These are phyloP conservation scores for Abscondita cerata DNA, from an alignment of 2,888 invertebrate species.

Conservation along the genomic window DNA sequence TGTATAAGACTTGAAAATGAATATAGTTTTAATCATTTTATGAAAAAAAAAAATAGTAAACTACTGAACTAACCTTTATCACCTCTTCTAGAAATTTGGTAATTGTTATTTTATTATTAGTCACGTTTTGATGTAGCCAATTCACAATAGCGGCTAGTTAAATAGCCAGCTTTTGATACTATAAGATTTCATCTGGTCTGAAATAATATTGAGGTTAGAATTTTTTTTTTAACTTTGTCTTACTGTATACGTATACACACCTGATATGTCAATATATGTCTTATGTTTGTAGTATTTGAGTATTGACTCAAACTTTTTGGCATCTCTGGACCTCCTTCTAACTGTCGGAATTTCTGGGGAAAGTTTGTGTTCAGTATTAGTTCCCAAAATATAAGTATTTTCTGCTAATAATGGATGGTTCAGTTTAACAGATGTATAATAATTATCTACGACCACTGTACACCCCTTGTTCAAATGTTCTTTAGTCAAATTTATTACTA, in stretches of 20 bases:
- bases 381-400: conserved; percentile 12
- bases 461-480: conserved; percentile 9
- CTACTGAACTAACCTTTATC: not conserved
- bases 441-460: too few species aligned
- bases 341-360: conserved; percentile 12
- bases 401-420: too few species aligned
- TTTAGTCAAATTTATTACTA: not conserved
- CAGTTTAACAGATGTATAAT: too few species aligned
- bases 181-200: conserved; percentile 33
- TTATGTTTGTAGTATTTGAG: too few species aligned
- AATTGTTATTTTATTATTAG: conserved; percentile 33
- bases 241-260: not conserved
- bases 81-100: conserved; percentile 19
- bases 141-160: conserved; percentile 26
- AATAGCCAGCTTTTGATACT: conserved; percentile 27
- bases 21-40: too few species aligned
- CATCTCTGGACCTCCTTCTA: conserved; percentile 1
- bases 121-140: conserved; percentile 35
- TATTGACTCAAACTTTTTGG: conserved; percentile 12
- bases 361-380: conserved; percentile 14
- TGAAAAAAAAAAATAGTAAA: not conserved
- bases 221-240: not conserved
- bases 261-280: conserved; percentile 27
- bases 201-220: not conserved
- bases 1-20: too few species aligned